These are phyloP conservation scores for Forficula auricularia DNA, from an alignment of 1,140 invertebrate genomes.

Conservation along the genomic window DNA sequence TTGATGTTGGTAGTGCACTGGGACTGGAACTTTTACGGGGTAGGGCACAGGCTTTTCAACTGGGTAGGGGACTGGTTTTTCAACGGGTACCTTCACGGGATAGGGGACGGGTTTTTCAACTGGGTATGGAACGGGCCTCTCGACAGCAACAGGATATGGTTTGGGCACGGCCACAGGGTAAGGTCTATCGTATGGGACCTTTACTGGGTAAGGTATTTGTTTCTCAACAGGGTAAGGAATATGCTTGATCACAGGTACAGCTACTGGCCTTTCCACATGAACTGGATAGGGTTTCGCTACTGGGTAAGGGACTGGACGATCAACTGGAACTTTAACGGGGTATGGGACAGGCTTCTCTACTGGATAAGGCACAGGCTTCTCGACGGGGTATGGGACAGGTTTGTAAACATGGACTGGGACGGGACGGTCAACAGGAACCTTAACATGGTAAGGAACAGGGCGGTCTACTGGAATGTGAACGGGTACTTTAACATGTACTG, in stretches of 20 bases:
- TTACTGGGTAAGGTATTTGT: slow-evolving; percentile 49
- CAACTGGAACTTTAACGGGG: slow-evolving; percentile 34
- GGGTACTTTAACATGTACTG: slow-evolving; percentile 10
- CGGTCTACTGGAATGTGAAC: slow-evolving; percentile 9
- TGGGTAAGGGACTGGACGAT: slow-evolving; percentile 36
- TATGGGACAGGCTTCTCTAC: slow-evolving; percentile 13
- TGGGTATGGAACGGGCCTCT: slow-evolving; percentile 24
- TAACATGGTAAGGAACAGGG: slow-evolving; percentile 8
- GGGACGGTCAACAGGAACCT: slow-evolving; percentile 11
- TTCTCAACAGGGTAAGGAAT: slow-evolving; percentile 51
- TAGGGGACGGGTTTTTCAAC: slow-evolving; percentile 35
- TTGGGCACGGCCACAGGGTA: slow-evolving; percentile 19
- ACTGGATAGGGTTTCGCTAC: slow-evolving; percentile 34
- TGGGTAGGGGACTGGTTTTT: slow-evolving; percentile 29
- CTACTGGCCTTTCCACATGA: slow-evolving; percentile 36
- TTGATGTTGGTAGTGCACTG: neutral
- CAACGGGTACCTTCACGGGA: slow-evolving; percentile 27
- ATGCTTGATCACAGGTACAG: slow-evolving; percentile 12
- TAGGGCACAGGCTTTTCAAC: slow-evolving; percentile 1
- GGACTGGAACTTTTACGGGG: slow-evolving; percentile 8
- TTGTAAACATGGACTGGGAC: slow-evolving; percentile 11
- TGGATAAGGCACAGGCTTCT: slow-evolving; percentile 27
- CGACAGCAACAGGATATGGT: slow-evolving; percentile 31
- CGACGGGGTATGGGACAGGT: slow-evolving; percentile 26
- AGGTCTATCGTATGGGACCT: slow-evolving; percentile 38